phyloP scores from a whole-genome alignment of 2,113 vertebrate species.

The Mobula hypostoma region DNA sequence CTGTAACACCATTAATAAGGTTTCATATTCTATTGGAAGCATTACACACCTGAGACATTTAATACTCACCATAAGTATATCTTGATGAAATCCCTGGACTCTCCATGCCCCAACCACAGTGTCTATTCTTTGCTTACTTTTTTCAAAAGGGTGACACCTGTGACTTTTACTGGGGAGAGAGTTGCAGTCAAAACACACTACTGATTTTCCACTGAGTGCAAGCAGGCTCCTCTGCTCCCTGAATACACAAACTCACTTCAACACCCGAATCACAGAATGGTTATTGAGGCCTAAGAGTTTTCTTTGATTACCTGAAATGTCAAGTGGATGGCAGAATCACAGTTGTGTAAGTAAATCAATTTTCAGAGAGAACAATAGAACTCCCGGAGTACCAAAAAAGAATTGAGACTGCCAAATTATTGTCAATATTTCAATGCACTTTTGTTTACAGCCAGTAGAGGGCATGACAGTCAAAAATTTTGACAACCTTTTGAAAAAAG shows the following conservation, averaged over 20 bases:
- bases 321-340: background rate
- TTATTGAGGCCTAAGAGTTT: background rate
- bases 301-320: background rate
- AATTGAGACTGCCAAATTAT: background rate
- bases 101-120: constrained; percentile 39
- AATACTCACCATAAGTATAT: constrained; percentile 42
- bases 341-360: constrained; percentile 9
- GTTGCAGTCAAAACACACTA: background rate
- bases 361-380: background rate
- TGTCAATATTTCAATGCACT: background rate
- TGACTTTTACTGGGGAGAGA: constrained; percentile 28
- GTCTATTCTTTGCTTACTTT: constrained; percentile 33
- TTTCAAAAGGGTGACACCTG: constrained; percentile 26
- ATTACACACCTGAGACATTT: constrained; percentile 36
- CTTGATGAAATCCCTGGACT: constrained; percentile 43
- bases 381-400: background rate
- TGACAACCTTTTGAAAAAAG: background rate
- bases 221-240: background rate
- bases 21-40: constrained; percentile 30
- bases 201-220: background rate
- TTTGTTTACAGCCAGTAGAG: constrained; percentile 57
- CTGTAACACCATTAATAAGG: constrained; percentile 39
- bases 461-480: constrained; percentile 56
- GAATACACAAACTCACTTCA: constrained; percentile 2
- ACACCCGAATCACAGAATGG: constrained; percentile 6